Evolutionary conservation across 2,888 invertebrate genomes (phyloP).

Genomic region (Pteria penguin): DNA sequence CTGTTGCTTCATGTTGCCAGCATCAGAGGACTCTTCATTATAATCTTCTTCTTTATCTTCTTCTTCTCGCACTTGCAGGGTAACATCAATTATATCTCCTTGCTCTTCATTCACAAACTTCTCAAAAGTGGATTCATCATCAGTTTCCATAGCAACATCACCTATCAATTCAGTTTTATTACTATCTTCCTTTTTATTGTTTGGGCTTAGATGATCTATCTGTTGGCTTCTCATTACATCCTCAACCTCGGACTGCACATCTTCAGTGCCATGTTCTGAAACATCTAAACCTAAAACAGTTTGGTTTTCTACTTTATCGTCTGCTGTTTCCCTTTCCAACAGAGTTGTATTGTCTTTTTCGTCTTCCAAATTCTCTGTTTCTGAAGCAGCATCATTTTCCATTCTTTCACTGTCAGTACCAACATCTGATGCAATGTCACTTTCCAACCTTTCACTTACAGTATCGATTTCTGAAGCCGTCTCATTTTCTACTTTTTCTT

Average conservation of each 20-base stretch:
- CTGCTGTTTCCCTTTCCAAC: not conserved
- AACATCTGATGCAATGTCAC: not conserved
- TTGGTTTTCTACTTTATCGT: not conserved
- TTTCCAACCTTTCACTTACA: not conserved
- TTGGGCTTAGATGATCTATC: not conserved
- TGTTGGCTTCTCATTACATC: not conserved
- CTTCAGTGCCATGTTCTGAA: not conserved
- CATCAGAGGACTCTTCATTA: too few relatives aligned
- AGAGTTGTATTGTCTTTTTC: not conserved
- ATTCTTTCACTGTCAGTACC: too few relatives aligned
- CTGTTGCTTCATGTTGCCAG: too few relatives aligned
- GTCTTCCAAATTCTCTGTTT: not conserved
- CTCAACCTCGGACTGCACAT: not conserved
- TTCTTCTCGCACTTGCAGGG: too few relatives aligned
- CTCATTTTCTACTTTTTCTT: not conserved
- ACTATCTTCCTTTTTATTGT: not conserved
- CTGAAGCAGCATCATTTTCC: not conserved
- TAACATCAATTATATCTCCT: not conserved
- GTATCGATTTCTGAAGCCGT: not conserved
- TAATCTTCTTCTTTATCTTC: too few relatives aligned
- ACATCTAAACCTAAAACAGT: not conserved
- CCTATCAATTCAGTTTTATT: not conserved
- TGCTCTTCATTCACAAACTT: too few relatives aligned
- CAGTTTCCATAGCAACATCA: constrained; percentile 1
- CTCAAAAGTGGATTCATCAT: not conserved